Evolutionary conservation across 2,797 vertebrate species (phyloP).

Genomic region (Thalassophryne amazonica): DNA sequence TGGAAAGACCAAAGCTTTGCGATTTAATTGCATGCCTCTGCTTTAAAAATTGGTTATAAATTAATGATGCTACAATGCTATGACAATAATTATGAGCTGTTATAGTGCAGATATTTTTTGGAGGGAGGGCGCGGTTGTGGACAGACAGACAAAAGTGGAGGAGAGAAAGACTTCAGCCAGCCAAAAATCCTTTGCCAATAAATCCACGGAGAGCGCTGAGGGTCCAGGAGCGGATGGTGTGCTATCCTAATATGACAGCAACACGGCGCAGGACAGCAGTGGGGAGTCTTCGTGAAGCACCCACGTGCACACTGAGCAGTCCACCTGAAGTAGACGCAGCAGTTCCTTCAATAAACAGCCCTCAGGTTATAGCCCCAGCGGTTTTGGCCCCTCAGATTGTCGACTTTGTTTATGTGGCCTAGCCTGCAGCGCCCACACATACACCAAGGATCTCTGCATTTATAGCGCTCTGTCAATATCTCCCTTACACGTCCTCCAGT

Average conservation of each 20-base stretch:
- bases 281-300: constrained; percentile 20
- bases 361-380: constrained; percentile 44
- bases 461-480: constrained; percentile 9
- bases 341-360: constrained; percentile 43
- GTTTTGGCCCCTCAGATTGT: constrained; percentile 38
- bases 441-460: constrained; percentile 1
- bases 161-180: constrained; percentile 42
- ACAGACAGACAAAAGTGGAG: constrained; percentile 45
- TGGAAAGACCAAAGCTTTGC: constrained; percentile 61
- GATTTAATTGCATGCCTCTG: constrained; percentile 75
- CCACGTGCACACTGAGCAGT: background rate
- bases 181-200: constrained; percentile 41
- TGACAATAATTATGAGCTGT: constrained; percentile 78
- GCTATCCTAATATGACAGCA: constrained; percentile 56
- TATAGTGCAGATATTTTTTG: constrained; percentile 56
- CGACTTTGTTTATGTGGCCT: constrained; percentile 53
- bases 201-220: constrained; percentile 40
- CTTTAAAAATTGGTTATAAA: constrained; percentile 78
- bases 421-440: constrained; percentile 31
- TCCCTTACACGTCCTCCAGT: background rate
- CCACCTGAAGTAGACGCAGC: background rate
- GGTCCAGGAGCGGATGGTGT: constrained; percentile 47
- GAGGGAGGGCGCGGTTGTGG: constrained; percentile 41
- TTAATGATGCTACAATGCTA: constrained; percentile 75
- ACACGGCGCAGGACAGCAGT: constrained; percentile 18